phyloP scores from a whole-genome alignment of 2,113 vertebrate genomes.

The Rissa tridactyla region DNA sequence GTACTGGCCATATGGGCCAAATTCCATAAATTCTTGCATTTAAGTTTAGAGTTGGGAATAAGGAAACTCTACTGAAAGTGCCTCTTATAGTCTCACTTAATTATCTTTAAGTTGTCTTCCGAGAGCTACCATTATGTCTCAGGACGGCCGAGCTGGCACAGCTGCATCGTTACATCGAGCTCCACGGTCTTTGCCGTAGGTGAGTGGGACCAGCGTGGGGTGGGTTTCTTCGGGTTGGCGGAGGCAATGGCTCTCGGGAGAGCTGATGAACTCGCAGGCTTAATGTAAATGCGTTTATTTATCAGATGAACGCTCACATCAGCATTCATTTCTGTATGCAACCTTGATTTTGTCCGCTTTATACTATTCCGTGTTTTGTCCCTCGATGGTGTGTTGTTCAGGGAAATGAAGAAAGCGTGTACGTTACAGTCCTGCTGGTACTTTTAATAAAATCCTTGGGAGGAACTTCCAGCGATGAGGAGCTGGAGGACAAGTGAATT shows the following conservation, averaged over 20 bases:
- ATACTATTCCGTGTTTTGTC: not conserved
- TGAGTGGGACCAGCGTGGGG: not conserved
- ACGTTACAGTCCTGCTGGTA: accelerated
- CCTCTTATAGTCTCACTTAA: not conserved
- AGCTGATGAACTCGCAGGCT: not conserved
- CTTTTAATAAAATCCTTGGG: not conserved
- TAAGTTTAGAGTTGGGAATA: not conserved
- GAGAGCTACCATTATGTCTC: not conserved
- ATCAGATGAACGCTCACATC: not conserved
- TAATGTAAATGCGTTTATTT: not conserved
- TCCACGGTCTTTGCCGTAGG: not conserved
- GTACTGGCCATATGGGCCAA: not conserved
- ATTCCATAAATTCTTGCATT: not conserved
- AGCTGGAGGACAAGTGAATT: not conserved
- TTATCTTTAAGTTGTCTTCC: not conserved
- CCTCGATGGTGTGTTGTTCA: not conserved
- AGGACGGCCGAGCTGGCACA: not conserved
- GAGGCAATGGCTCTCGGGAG: not conserved
- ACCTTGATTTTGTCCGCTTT: not conserved
- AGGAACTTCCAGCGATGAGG: not conserved
- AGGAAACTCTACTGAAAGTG: not conserved
- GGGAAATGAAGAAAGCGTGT: not conserved
- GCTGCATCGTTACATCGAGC: not conserved
- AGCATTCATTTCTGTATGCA: accelerated
- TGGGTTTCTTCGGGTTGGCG: not conserved